These are phyloP conservation scores for Mesochorus sp. DNA, from an alignment of 2,888 invertebrate genomes.

Conservation along the genomic window DNA sequence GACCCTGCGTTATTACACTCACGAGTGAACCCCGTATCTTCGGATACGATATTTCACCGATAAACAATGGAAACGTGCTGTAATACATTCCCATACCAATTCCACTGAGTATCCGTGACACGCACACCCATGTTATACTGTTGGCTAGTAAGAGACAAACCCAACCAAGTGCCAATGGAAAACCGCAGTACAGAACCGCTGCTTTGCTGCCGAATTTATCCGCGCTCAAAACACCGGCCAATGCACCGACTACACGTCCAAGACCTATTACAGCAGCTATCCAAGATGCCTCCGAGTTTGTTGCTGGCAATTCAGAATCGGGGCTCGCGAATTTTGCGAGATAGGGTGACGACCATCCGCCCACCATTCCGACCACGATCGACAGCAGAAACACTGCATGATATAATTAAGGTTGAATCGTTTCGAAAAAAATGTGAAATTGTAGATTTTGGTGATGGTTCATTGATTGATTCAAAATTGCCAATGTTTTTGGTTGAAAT, in stretches of 20 bases:
- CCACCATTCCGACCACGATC: constrained; percentile 67
- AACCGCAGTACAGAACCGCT: constrained; percentile 49
- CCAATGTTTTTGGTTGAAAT: too few species aligned
- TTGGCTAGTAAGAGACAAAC: constrained; percentile 51
- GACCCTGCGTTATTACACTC: constrained; percentile 70
- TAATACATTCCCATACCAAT: constrained; percentile 72
- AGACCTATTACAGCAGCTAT: constrained; percentile 63
- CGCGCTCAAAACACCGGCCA: constrained; percentile 57
- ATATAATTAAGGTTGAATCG: neutral
- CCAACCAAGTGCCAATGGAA: constrained; percentile 56
- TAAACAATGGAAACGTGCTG: constrained; percentile 71
- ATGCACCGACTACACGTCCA: constrained; percentile 59
- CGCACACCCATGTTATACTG: constrained; percentile 56
- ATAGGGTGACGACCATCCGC: constrained; percentile 76
- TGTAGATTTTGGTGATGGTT: too few species aligned
- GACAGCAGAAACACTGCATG: constrained; percentile 69
- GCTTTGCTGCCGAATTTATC: constrained; percentile 60
- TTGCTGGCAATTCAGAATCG: constrained; percentile 59
- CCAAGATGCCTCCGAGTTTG: constrained; percentile 62
- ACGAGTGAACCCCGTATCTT: constrained; percentile 75
- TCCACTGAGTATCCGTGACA: constrained; percentile 56
- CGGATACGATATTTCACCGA: constrained; percentile 73
- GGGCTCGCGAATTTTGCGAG: constrained; percentile 66
- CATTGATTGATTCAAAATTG: too few species aligned
- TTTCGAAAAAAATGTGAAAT: too few species aligned